Base-by-base conservation (phyloP, 2,888 invertebrate genomes). In the Prenolepis imparis region DNA sequence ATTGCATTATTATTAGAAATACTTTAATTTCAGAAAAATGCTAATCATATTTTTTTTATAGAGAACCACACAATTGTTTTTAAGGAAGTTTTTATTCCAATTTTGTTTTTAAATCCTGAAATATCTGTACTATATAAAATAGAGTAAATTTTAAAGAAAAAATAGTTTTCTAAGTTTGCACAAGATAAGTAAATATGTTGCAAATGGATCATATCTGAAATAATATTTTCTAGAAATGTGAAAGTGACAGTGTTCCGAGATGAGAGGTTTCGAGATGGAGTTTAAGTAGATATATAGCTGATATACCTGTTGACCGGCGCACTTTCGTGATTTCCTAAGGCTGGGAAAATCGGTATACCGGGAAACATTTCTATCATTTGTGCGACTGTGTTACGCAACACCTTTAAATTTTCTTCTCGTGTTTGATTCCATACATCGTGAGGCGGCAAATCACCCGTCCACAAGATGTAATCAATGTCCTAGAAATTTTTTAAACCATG, bases 351-450 rank as follows among this genome's bases (percentile, higher is more conserved):
- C 0, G 98, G 98, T 36, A 98, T 97, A 0, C 98, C 98, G 0
- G 98, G 99, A 92, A 99, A 99, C 95, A 97, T 97, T 85, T 97
- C 97, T 0, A 97, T 96, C 97, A 98, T 97, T 93, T 98, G 98
- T 41, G 96, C 96, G 0, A 98, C 98, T 0, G 98, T 98, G 92
- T 98, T 98, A 91, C 97, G 97, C 28, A 98, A 95, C 72, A 98
- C 97, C 94, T 97, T 97, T 36, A 98, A 95, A 94, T 99, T 98
- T 94, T 98, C 98, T 89, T 97, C 97, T 89, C 97, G 96, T 0
- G 98, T 98, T 95, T 98, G 98, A 93, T 98, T 98, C 98, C 98
- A 98, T 12, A 99, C 97, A 93, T 99, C 98, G 93, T 99, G 99
- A 0, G 99, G 98, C 4, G 99, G 99, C 86, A 99, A 95, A 95